Evolutionary conservation across 2,797 vertebrate genomes (phyloP), one percentile per base, ranked within the genome.

Genomic region (Siniperca undulata): DNA sequence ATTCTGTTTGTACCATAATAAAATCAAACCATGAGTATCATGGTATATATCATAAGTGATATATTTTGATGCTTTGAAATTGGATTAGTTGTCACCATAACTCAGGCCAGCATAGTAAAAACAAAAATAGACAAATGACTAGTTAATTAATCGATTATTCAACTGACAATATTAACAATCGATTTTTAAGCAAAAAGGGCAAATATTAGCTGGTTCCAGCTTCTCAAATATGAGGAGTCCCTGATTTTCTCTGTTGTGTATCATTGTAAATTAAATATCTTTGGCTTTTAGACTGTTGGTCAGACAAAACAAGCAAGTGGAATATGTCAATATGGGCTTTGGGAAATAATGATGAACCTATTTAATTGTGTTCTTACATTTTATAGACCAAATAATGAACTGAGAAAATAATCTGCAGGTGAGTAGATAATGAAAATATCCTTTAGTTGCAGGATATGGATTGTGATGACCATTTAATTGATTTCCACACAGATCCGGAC

Each of bases 401-500:
- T 22, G 3, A 34, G 14, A 22, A 22, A 22, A 50, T 19, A 24
- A 53, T 24, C 24, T 59, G n/a, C n/a, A 27, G 27, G 36, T 50
- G 0, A 20, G 46, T 44, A 20, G 11, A 67, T 12, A 7, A 40
- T 50, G 1, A 20, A 56, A 48, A 61, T 27, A 14, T 14, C 30
- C 4, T 24, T 30, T 3, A 16, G 0, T 19, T 50, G 17, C 53
- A 58, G 16, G 22, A 52, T 59, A 11, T 75, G 20, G 11, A 50
- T 44, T 72, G 12, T 69, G 5, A 53, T 76, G 12, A 55, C 17
- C 12, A 22, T 76, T 55, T 71, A 0, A 7, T 77, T 74, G 0
- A 22, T 89, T 69, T 78, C 30, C 75, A 3, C 64, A 53, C 87
- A 94, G 93, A 91, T 84, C 40, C 11, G 46, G 48, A 78, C 27